Evolutionary conservation across 2,888 invertebrate species (phyloP).

Genomic region (Nesidiocoris tenuis): DNA sequence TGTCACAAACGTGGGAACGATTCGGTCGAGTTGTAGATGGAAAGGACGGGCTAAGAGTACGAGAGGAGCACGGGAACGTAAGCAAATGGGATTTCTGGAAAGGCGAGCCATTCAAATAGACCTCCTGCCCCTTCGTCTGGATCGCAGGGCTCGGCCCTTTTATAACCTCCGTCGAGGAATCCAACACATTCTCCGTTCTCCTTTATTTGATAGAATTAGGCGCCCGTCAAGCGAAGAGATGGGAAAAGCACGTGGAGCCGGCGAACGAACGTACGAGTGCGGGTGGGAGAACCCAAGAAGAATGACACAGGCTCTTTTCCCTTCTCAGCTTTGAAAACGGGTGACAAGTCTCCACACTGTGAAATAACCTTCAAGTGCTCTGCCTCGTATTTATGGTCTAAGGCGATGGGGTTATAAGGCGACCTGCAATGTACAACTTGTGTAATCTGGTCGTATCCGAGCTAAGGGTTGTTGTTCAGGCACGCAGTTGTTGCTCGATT

Average conservation of each 20-base stretch:
- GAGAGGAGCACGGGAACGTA: background rate
- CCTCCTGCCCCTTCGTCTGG: background rate
- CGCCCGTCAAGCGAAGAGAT: background rate
- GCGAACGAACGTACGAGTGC: background rate
- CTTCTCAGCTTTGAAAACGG: background rate
- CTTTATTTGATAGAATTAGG: background rate
- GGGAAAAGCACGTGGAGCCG: background rate
- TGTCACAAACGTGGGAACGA: background rate
- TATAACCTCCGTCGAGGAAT: background rate
- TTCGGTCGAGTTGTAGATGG: background rate
- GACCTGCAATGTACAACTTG: too few relatives aligned
- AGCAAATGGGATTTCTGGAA: background rate
- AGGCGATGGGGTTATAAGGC: too few relatives aligned
- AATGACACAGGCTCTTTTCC: background rate
- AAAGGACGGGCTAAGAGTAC: background rate
- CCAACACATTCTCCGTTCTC: background rate
- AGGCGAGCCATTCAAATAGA: background rate
- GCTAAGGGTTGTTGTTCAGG: too few relatives aligned
- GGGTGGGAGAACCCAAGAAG: background rate
- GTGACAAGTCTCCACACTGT: background rate
- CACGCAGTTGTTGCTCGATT: too few relatives aligned
- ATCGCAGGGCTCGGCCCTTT: background rate
- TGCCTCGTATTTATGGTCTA: background rate
- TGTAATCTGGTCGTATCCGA: too few relatives aligned
- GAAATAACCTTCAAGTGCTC: background rate